Conservation (phyloP, 1,140 invertebrate species). For the Cryptotermes secundus region DNA sequence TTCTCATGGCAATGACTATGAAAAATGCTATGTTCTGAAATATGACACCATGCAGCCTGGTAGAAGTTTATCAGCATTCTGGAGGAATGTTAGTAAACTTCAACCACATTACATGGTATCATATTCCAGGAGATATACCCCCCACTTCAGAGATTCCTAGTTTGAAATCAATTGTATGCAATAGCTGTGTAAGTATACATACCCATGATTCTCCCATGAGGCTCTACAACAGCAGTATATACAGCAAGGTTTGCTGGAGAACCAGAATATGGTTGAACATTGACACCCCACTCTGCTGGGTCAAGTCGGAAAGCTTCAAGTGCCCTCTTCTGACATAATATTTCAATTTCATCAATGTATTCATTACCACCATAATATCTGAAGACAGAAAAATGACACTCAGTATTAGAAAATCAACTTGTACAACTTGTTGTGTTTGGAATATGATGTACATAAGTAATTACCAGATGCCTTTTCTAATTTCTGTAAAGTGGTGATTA, state of each 20-base stretch:
- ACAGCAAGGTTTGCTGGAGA: slow-evolving; percentile 98
- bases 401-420: not conserved
- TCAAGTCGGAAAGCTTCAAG: slow-evolving; percentile 83
- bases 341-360: slow-evolving; percentile 92
- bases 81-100: no score
- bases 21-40: not conserved
- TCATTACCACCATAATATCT: slow-evolving; percentile 97
- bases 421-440: no score
- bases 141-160: no score
- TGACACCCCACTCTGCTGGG: slow-evolving; percentile 91
- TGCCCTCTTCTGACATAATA: slow-evolving; percentile 82
- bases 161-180: not conserved
- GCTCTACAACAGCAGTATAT: slow-evolving; percentile 82
- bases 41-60: no score
- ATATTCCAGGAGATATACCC: no score
- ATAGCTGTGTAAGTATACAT: no score
- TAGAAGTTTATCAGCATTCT: no score
- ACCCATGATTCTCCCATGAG: slow-evolving; percentile 96
- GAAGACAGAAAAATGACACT: slow-evolving; percentile 38
- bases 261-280: slow-evolving; percentile 97
- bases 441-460: no score
- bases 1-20: no score
- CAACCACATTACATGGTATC: no score
- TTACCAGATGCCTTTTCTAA: no score
- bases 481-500: no score